Conservation (phyloP, 2,113 vertebrate genomes). For the Peromyscus maniculatus region DNA sequence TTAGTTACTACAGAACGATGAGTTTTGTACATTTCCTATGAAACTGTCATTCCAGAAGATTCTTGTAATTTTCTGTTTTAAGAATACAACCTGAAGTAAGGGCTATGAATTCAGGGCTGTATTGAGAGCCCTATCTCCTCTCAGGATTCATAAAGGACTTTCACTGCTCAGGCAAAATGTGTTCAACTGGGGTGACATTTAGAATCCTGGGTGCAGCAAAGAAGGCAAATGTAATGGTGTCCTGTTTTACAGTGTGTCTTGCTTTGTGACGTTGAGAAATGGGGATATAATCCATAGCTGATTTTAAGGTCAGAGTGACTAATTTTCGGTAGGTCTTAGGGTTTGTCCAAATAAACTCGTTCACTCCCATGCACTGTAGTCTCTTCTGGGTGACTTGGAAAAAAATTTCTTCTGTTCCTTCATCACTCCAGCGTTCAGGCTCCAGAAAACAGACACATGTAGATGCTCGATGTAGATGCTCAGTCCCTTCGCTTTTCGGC, state of each 20-base stretch:
- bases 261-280: background rate
- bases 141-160: constrained; percentile 23
- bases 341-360: background rate
- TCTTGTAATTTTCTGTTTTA: background rate
- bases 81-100: constrained; percentile 33
- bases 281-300: background rate
- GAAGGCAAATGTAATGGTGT: background rate
- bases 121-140: background rate
- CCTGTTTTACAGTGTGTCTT: background rate
- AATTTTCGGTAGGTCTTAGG: background rate
- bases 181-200: background rate
- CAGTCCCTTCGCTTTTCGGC: background rate
- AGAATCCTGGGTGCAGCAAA: background rate
- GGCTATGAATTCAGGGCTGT: background rate
- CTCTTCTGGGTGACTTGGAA: background rate
- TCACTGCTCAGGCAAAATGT: constrained; percentile 2
- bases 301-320: background rate
- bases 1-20: background rate
- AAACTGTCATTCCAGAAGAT: background rate
- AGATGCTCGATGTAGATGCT: background rate
- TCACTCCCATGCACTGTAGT: background rate
- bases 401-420: background rate
- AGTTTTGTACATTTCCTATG: background rate
- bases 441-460: background rate
- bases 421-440: background rate